phyloP scores from a whole-genome alignment of 2,113 vertebrate species.

The Pterocles orientalis region DNA sequence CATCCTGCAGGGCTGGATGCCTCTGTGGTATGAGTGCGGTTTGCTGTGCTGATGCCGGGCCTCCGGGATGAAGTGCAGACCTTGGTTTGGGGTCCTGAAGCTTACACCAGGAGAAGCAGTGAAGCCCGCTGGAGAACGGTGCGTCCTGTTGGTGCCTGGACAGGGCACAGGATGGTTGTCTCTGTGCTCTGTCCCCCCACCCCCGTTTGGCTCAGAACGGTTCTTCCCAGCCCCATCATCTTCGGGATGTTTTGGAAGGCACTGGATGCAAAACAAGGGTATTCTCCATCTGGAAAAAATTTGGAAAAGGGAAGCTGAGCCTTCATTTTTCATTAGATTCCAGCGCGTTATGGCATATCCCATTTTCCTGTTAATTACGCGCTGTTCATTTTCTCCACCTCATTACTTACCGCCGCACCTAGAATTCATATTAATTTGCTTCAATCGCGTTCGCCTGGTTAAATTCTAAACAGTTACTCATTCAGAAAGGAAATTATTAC shows the following conservation, averaged over 20 bases:
- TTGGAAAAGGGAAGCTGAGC: not conserved
- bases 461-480: constrained; percentile 48
- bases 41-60: no score
- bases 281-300: constrained; percentile 45
- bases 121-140: not conserved
- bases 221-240: not conserved
- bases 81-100: no score
- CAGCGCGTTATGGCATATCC: not conserved
- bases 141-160: not conserved
- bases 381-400: constrained; percentile 49
- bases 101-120: not conserved
- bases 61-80: no score
- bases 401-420: constrained; percentile 34
- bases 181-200: not conserved
- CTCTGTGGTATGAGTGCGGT: rapidly evolving
- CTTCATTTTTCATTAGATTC: constrained; percentile 36
- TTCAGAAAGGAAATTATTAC: constrained; percentile 55
- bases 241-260: not conserved
- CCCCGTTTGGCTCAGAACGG: no score
- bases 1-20: rapidly evolving
- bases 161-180: not conserved
- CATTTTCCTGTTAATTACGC: constrained; percentile 68
- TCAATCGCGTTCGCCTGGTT: constrained; percentile 25
- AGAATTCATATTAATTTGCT: constrained; percentile 41
- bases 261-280: not conserved